Evolutionary conservation across 2,797 vertebrate genomes (phyloP).

Genomic region (Carcharodon carcharias): DNA sequence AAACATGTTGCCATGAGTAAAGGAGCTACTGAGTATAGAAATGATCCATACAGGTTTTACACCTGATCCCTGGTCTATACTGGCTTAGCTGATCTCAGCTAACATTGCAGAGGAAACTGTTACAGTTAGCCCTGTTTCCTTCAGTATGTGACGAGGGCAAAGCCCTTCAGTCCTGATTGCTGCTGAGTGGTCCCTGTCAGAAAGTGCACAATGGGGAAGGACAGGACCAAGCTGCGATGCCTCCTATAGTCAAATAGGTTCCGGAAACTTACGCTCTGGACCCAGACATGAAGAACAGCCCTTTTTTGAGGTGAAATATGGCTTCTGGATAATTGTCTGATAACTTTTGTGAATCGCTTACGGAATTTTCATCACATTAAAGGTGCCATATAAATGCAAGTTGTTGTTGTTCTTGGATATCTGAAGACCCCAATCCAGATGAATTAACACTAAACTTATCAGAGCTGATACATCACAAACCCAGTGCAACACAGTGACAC

Average conservation of each 20-base stretch:
- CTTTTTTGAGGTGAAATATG: neutral
- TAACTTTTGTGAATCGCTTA: neutral
- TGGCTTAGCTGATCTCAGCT: neutral
- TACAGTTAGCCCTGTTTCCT: neutral
- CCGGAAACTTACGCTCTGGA: neutral
- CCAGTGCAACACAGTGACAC: neutral
- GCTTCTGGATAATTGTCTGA: neutral
- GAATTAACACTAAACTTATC: neutral
- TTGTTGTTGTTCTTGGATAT: neutral
- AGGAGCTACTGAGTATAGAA: neutral
- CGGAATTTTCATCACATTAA: neutral
- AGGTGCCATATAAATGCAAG: neutral
- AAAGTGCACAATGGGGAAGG: neutral
- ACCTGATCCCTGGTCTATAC: neutral
- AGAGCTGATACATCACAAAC: neutral
- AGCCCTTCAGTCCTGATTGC: neutral
- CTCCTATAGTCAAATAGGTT: neutral
- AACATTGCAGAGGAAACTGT: neutral
- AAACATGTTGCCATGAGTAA: neutral
- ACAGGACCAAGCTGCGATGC: neutral
- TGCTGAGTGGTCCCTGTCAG: neutral
- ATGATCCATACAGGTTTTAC: neutral
- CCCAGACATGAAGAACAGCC: neutral
- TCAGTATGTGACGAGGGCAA: neutral
- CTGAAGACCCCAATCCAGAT: neutral